Evolutionary conservation across 2,797 vertebrate genomes (phyloP).

Genomic region (Clarias fuscus): DNA sequence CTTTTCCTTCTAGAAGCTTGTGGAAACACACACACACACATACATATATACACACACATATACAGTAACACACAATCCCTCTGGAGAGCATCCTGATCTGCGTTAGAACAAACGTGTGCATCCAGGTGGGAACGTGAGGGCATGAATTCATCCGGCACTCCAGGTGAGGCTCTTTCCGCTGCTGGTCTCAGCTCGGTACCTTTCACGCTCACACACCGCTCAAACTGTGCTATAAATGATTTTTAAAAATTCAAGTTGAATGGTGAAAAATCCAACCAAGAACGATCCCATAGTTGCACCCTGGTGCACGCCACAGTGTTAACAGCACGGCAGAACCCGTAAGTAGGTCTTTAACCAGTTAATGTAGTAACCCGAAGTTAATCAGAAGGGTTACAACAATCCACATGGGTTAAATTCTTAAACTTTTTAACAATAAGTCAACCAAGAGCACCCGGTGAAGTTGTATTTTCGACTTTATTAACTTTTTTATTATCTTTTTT

Average conservation of each 20-base stretch:
- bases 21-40: not conserved
- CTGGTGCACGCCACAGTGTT: not conserved
- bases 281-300: not conserved
- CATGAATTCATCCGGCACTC: slow-evolving; percentile 73
- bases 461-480: not conserved
- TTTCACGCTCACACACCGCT: too few species aligned
- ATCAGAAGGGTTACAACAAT: not conserved
- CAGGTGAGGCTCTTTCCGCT: slow-evolving; percentile 60
- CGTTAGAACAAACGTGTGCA: not conserved
- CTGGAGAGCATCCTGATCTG: not conserved
- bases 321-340: not conserved
- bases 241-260: not conserved
- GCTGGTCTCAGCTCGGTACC: not conserved
- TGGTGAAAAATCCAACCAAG: too few species aligned
- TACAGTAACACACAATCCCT: not conserved
- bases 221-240: too few species aligned
- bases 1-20: not conserved
- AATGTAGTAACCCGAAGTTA: not conserved
- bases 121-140: not conserved
- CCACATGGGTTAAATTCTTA: too few species aligned
- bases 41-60: not conserved
- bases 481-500: not conserved
- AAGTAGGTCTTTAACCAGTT: not conserved
- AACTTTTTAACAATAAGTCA: not conserved
- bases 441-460: not conserved